Evolutionary conservation across 2,113 vertebrate genomes (phyloP).

Genomic region (Erythrocebus patas): DNA sequence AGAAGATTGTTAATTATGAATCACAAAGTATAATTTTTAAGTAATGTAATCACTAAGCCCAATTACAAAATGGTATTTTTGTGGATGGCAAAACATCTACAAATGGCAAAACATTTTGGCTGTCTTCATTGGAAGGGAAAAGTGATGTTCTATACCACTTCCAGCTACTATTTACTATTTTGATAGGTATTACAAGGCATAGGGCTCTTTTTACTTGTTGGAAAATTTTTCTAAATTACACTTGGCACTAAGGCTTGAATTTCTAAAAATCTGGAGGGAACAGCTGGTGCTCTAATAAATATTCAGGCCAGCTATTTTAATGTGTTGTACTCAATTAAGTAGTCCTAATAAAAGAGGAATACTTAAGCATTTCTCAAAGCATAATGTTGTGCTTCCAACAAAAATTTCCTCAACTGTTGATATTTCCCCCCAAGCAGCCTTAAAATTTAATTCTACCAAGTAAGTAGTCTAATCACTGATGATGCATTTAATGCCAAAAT

Average conservation of each 20-base stretch:
- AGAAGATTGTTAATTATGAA: conserved; percentile 20
- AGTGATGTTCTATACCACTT: neutral
- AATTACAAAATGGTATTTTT: neutral
- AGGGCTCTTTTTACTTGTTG: conserved; percentile 45
- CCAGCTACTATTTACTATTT: conserved; percentile 47
- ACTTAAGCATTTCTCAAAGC: conserved; percentile 57
- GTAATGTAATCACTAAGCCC: neutral
- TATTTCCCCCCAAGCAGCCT: conserved; percentile 46
- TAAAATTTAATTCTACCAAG: conserved; percentile 55
- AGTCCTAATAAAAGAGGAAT: conserved; percentile 66
- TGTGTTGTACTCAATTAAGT: conserved; percentile 70
- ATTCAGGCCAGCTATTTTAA: conserved; percentile 63
- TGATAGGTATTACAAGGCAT: neutral
- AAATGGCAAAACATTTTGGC: conserved; percentile 11
- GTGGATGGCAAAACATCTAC: neutral
- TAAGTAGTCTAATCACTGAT: conserved; percentile 16
- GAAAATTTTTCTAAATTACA: conserved; percentile 30
- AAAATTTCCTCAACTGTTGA: conserved; percentile 54
- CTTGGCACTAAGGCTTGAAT: conserved; percentile 52
- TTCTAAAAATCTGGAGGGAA: conserved; percentile 71
- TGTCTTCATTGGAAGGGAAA: neutral
- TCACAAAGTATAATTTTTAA: conserved; percentile 20
- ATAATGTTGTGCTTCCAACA: conserved; percentile 67
- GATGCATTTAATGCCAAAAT: neutral
- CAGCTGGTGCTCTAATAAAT: conserved; percentile 72